These are phyloP conservation scores for Phainopepla nitens DNA, from an alignment of 2,113 vertebrate genomes.

Conservation along the genomic window DNA sequence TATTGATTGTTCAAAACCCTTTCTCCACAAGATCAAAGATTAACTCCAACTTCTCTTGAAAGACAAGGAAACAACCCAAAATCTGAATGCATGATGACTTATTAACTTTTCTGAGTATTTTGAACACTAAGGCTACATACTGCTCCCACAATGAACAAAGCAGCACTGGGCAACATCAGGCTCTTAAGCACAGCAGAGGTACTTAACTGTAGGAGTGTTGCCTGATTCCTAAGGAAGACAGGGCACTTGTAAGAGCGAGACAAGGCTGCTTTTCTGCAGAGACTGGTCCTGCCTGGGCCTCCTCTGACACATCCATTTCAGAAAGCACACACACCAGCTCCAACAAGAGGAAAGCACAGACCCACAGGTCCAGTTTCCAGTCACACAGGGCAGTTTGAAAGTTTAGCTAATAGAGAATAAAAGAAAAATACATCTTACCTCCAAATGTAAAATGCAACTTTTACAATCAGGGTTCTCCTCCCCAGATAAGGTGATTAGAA, in stretches of 20 bases:
- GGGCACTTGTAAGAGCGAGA: neutral
- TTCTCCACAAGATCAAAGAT: neutral
- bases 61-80: neutral
- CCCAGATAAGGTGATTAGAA: neutral
- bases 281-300: neutral
- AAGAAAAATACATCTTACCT: neutral
- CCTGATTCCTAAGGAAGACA: neutral
- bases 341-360: neutral
- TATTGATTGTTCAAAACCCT: neutral
- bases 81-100: neutral
- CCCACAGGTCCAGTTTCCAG: neutral
- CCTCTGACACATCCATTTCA: neutral
- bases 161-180: fast-evolving
- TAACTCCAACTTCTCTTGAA: neutral
- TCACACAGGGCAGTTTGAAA: neutral
- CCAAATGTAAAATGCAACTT: neutral
- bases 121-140: neutral
- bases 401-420: neutral
- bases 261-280: neutral
- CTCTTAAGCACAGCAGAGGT: neutral
- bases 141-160: neutral
- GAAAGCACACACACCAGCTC: neutral
- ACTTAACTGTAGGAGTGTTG: fast-evolving
- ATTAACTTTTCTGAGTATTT: neutral
- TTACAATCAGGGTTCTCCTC: neutral